Percentiles rank a stretch among this genome's conserved stretches.
These are phyloP conservation scores for Alectoris magna DNA, from an alignment of 2,797 vertebrate genomes.

Conservation along the genomic window DNA sequence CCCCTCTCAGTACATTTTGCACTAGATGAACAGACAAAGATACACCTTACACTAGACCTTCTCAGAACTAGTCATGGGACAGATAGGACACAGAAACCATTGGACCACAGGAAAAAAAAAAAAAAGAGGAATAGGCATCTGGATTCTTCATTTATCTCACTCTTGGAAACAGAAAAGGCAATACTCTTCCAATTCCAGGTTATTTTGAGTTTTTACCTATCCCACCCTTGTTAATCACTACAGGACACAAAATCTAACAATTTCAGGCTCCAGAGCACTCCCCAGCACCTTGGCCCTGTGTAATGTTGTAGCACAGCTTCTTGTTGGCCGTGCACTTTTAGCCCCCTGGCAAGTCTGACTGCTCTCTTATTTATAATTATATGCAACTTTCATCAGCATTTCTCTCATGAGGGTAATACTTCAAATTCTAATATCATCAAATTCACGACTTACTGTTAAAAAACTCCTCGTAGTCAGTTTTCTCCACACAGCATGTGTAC, in stretches of 20 bases:
- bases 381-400: not conserved
- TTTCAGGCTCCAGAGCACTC: not conserved
- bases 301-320: not conserved
- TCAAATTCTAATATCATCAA: not conserved
- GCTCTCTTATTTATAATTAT: not conserved
- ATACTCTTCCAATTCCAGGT: not conserved
- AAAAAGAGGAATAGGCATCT: not conserved
- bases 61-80: not conserved
- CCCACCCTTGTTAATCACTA: not conserved
- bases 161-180: not conserved
- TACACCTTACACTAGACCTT: not conserved
- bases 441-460: conserved; percentile 88
- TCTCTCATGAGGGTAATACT: not conserved
- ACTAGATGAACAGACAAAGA: not conserved
- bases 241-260: not conserved
- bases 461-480: conserved; percentile 95
- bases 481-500: conserved; percentile 98
- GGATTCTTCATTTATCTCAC: not conserved
- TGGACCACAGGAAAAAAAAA: not conserved
- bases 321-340: not conserved
- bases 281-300: not conserved
- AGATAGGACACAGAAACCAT: not conserved
- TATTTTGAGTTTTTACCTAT: not conserved
- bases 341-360: not conserved
- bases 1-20: not conserved